Evolutionary conservation across 2,113 vertebrate genomes (phyloP).

Genomic region (Balaeniceps rex): DNA sequence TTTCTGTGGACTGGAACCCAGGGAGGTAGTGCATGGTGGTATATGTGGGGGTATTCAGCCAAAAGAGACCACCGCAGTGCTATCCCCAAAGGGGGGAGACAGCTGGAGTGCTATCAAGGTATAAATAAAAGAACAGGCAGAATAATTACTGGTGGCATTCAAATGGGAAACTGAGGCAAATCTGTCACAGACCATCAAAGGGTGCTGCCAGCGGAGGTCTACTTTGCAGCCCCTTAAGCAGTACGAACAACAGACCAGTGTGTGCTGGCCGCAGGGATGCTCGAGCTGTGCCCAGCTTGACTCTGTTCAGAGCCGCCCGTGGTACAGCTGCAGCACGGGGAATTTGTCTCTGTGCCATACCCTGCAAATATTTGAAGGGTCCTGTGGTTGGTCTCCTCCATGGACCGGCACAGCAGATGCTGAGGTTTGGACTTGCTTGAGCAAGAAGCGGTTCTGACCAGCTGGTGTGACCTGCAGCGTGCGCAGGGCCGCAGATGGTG

Average conservation of each 20-base stretch:
- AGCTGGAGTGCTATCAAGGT: background rate
- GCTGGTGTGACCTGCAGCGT: background rate
- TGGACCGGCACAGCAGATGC: background rate
- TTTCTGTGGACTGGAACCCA: background rate
- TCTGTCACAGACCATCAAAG: background rate
- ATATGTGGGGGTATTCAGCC: background rate
- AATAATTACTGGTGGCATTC: background rate
- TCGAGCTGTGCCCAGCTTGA: background rate
- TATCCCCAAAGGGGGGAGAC: background rate
- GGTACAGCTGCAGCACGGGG: background rate
- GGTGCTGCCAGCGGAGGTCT: background rate
- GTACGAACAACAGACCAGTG: fast-evolving
- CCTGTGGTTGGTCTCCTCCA: background rate
- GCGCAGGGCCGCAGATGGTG: background rate
- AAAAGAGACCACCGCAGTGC: background rate
- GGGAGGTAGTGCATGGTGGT: background rate
- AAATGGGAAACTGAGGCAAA: background rate
- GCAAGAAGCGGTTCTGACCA: background rate
- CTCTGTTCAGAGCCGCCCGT: background rate
- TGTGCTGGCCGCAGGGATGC: background rate
- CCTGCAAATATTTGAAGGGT: background rate
- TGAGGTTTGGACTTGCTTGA: background rate
- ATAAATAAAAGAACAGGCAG: background rate
- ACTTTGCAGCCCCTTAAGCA: background rate
- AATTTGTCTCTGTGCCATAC: background rate